phyloP scores from a whole-genome alignment of 1,140 invertebrate genomes.

The Samia ricini region DNA sequence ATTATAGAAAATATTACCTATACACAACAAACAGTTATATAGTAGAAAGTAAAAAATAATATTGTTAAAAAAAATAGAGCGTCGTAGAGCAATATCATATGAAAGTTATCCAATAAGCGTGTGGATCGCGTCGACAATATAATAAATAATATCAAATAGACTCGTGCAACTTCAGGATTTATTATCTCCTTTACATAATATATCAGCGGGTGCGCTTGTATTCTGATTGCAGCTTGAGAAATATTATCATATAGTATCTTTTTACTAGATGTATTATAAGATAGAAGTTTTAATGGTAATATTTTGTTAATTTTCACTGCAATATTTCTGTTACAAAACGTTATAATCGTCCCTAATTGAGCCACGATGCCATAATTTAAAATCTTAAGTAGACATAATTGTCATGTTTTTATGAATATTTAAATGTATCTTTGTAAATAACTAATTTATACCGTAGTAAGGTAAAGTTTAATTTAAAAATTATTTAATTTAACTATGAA shows the following conservation, averaged over 20 bases:
- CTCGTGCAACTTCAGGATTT: not conserved
- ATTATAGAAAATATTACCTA: not conserved
- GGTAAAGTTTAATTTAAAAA: too few species aligned
- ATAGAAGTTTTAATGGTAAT: too few species aligned
- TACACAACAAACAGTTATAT: not conserved
- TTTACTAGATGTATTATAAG: too few species aligned
- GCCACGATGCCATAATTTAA: too few species aligned
- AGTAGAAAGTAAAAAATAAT: not conserved
- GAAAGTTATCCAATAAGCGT: not conserved
- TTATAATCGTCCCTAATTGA: too few species aligned
- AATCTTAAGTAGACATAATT: too few species aligned
- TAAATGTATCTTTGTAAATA: too few species aligned
- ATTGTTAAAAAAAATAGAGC: not conserved
- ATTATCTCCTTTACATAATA: not conserved
- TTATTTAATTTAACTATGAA: too few species aligned
- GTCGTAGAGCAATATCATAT: not conserved
- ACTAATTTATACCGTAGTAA: too few species aligned
- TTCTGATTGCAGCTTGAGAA: not conserved
- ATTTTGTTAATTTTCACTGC: too few species aligned
- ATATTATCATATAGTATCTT: not conserved
- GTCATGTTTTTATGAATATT: too few species aligned
- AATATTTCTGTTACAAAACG: too few species aligned
- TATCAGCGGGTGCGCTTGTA: not conserved
- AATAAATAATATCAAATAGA: not conserved
- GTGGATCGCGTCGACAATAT: not conserved